phyloP scores from a whole-genome alignment of 1,140 invertebrate species.

The Plectus sambesii region DNA sequence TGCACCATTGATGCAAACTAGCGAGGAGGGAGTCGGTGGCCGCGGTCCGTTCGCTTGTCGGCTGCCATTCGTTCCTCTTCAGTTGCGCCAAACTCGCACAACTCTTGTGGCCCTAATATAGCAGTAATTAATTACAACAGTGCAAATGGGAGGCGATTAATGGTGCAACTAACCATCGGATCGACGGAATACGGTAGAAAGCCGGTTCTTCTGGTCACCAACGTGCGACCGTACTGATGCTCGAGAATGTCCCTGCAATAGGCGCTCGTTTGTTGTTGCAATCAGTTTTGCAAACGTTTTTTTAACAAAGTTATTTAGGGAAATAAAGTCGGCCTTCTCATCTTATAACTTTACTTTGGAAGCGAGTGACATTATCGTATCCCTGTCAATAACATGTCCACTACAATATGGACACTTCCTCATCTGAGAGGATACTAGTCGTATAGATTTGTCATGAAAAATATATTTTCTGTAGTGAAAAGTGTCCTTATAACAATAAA shows the following conservation, averaged over 20 bases:
- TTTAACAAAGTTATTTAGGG: not conserved
- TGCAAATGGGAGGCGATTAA: not conserved
- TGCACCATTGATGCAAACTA: not conserved
- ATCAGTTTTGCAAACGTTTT: not conserved
- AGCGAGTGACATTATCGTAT: no score
- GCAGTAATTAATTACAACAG: not conserved
- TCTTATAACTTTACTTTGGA: not conserved
- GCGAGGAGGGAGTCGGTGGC: not conserved
- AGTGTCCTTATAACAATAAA: not conserved
- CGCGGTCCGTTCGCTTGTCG: not conserved
- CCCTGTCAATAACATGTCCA: no score
- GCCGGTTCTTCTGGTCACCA: not conserved
- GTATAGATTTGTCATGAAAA: not conserved
- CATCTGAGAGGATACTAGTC: not conserved
- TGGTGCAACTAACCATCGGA: not conserved
- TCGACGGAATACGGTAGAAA: not conserved
- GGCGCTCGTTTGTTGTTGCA: not conserved
- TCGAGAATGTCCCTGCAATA: not conserved
- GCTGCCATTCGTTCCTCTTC: not conserved
- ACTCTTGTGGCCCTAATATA: not conserved
- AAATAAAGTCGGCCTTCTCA: not conserved
- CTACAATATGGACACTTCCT: not conserved
- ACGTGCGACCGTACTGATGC: not conserved
- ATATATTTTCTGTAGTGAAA: not conserved
- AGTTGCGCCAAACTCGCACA: not conserved